Conservation (phyloP, 1,140 invertebrate species). For the Diachasmimorpha longicaudata region DNA sequence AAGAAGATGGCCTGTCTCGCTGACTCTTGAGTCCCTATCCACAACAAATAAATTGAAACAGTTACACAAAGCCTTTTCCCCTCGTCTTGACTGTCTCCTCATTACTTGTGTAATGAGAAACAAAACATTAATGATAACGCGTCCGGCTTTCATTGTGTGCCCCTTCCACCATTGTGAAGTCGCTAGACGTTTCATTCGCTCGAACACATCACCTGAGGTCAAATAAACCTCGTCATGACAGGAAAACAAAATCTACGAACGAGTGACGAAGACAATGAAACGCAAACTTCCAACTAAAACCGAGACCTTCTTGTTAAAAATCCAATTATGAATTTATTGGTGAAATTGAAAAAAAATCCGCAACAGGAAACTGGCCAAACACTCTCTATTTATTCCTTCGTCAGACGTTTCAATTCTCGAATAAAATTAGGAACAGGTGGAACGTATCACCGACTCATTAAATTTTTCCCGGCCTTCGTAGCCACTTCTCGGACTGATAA, state of each 20-base stretch:
- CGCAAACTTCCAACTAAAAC: too few relatives aligned
- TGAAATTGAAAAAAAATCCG: too few relatives aligned
- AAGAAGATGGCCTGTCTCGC: too few relatives aligned
- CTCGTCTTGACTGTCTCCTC: not conserved
- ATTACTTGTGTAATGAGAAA: not conserved
- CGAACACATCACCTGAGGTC: not conserved
- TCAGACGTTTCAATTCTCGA: not conserved
- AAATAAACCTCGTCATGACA: too few relatives aligned
- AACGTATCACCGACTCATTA: not conserved
- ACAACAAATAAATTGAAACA: not conserved
- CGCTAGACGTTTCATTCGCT: not conserved
- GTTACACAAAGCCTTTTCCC: not conserved
- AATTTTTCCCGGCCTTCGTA: conserved; percentile 18
- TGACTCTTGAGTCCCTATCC: not conserved
- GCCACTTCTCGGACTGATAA: conserved; percentile 30
- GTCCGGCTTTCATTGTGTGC: not conserved
- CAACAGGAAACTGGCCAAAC: too few relatives aligned
- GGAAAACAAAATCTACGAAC: too few relatives aligned
- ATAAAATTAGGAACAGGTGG: not conserved
- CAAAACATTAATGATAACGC: not conserved
- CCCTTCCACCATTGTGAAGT: not conserved
- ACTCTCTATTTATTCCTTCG: too few relatives aligned
- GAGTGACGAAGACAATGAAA: too few relatives aligned
- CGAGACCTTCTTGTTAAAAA: too few relatives aligned
- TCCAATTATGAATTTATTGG: too few relatives aligned